phyloP scores from a whole-genome alignment of 2,797 vertebrate genomes.

The Kryptopterus vitreolus region DNA sequence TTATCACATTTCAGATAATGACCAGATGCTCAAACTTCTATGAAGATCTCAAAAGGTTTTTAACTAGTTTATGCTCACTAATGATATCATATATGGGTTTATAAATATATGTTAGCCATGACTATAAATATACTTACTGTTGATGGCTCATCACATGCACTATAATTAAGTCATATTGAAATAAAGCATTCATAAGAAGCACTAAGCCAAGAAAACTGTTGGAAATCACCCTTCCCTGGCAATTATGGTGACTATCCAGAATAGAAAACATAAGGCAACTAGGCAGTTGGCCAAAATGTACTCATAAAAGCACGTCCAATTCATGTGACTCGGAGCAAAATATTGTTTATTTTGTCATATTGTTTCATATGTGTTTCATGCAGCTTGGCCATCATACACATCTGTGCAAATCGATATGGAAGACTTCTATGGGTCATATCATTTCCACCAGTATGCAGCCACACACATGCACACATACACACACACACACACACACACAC shows the following conservation, averaged over 20 bases:
- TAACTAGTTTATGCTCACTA: neutral
- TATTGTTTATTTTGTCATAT: too few species aligned
- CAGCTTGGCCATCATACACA: constrained; percentile 26
- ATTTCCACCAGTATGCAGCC: constrained; percentile 34
- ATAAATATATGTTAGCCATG: neutral
- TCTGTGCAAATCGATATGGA: constrained; percentile 53
- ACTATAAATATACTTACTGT: neutral
- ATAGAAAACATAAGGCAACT: constrained; percentile 20
- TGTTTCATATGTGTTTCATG: constrained; percentile 21
- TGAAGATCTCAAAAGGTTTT: neutral
- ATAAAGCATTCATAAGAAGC: neutral
- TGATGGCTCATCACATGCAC: neutral
- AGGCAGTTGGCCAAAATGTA: constrained; percentile 2
- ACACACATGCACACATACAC: constrained; percentile 18
- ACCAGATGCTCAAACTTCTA: neutral
- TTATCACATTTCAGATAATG: neutral
- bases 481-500: constrained; percentile 28
- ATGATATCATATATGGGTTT: neutral
- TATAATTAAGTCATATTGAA: neutral
- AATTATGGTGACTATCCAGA: neutral
- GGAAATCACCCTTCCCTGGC: neutral
- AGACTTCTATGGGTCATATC: constrained; percentile 11
- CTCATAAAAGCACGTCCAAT: neutral
- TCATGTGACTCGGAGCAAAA: constrained; percentile 11
- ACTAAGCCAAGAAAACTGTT: constrained; percentile 1